Percentiles rank a stretch among this genome's conserved stretches.
Evolutionary conservation across 37 sponge, comb jelly and placozoan genomes (phyloP).

Genomic region (Oscarella lobularis): DNA sequence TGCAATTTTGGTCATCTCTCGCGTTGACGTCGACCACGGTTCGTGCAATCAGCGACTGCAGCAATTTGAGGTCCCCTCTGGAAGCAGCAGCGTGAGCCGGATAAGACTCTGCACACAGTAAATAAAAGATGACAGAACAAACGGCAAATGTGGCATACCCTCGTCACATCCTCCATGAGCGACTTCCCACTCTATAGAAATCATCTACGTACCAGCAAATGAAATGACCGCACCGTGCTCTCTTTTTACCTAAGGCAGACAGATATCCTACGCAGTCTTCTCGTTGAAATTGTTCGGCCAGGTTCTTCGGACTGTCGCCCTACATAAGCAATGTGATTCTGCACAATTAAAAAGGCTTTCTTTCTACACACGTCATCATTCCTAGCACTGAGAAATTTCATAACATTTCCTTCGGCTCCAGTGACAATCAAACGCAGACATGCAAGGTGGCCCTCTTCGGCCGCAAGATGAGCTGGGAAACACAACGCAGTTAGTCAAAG

Average conservation of each 20-base stretch:
- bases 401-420: conserved; percentile 10
- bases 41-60: conserved; percentile 41
- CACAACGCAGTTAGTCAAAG: not conserved
- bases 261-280: conserved; percentile 3
- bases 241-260: not conserved
- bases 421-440: conserved; percentile 44
- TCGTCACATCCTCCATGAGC: not conserved
- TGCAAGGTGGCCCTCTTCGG: conserved; percentile 56
- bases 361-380: conserved; percentile 47
- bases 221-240: not conserved
- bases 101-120: too few relatives aligned
- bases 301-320: conserved; percentile 4
- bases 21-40: conserved; percentile 46
- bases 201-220: too few relatives aligned
- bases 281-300: not conserved
- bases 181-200: not conserved
- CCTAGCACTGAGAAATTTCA: conserved; percentile 14
- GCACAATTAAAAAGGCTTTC: too few relatives aligned
- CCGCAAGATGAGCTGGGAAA: conserved; percentile 54
- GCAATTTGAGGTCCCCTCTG: conserved; percentile 39
- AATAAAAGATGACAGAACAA: too few relatives aligned
- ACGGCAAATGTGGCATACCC: not conserved
- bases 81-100: conserved; percentile 49
- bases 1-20: conserved; percentile 27
- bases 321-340: too few relatives aligned